Evolutionary conservation across 1,140 invertebrate genomes (phyloP).

Genomic region (Antheraea pernyi): DNA sequence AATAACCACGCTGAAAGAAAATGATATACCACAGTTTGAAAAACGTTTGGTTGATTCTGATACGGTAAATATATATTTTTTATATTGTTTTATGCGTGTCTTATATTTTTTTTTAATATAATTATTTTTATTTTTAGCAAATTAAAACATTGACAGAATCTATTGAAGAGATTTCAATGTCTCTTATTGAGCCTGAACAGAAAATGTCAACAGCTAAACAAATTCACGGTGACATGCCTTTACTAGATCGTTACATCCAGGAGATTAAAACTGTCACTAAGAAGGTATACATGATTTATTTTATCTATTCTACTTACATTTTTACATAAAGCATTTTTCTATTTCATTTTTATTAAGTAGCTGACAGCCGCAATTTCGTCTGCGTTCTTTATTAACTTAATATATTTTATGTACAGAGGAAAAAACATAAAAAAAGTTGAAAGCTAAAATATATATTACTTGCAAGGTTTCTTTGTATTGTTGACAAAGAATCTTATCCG

Average conservation of each 20-base stretch:
- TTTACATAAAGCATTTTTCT: too few relatives aligned
- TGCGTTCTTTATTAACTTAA: too few relatives aligned
- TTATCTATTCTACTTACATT: not conserved
- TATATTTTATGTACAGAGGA: too few relatives aligned
- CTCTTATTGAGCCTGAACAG: conserved; percentile 79
- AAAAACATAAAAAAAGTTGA: too few relatives aligned
- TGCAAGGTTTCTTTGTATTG: too few relatives aligned
- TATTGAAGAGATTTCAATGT: conserved; percentile 74
- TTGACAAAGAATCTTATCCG: too few relatives aligned
- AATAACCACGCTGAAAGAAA: conserved; percentile 60
- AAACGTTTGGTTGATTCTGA: conserved; percentile 65
- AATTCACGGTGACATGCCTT: conserved; percentile 82
- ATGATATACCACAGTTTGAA: conserved; percentile 70
- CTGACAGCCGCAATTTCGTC: too few relatives aligned
- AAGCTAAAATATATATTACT: too few relatives aligned
- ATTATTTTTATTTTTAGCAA: conserved; percentile 39
- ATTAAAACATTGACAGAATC: conserved; percentile 53
- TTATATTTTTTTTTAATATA: conserved; percentile 7
- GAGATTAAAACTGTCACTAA: conserved; percentile 77
- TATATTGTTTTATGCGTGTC: not conserved
- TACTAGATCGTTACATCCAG: conserved; percentile 82
- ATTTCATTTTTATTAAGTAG: too few relatives aligned
- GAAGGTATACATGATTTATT: conserved; percentile 42
- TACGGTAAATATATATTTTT: conserved; percentile 40
- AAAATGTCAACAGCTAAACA: conserved; percentile 80